phyloP scores from a whole-genome alignment of 1,140 invertebrate species.

The Brachionus plicatilis region DNA sequence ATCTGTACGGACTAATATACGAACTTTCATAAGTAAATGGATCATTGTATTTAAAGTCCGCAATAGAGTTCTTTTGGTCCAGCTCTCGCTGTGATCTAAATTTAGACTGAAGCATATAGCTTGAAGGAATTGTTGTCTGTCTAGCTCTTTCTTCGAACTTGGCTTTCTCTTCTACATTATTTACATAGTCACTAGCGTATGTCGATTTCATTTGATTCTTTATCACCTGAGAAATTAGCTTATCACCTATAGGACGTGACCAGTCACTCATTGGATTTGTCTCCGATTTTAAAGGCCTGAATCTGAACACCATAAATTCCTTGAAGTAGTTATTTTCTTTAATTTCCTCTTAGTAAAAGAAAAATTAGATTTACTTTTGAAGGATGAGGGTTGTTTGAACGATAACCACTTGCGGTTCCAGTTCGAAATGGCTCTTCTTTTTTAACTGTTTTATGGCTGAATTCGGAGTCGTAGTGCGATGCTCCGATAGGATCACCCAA shows the following conservation, averaged over 20 bases:
- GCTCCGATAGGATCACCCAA: slow-evolving; percentile 43
- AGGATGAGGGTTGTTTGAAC: slow-evolving; percentile 51
- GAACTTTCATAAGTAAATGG: slow-evolving; percentile 36
- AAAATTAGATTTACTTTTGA: slow-evolving; percentile 43
- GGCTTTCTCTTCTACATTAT: slow-evolving; percentile 30
- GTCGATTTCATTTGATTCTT: slow-evolving; percentile 38
- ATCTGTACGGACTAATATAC: neutral
- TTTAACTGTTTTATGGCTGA: slow-evolving; percentile 41
- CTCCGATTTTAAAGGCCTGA: slow-evolving; percentile 3
- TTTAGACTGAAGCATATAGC: neutral
- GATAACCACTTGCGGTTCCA: slow-evolving; percentile 47
- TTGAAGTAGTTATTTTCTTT: neutral
- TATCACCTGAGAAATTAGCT: slow-evolving; percentile 13
- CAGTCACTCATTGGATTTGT: neutral
- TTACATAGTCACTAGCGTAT: slow-evolving; percentile 24
- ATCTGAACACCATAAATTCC: slow-evolving; percentile 38
- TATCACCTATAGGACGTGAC: slow-evolving; percentile 16
- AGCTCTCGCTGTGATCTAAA: neutral
- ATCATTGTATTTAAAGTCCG: neutral
- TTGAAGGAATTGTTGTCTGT: slow-evolving; percentile 3
- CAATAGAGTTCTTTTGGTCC: neutral
- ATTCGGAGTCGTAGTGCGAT: slow-evolving; percentile 46
- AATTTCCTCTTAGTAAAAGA: neutral
- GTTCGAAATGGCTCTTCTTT: slow-evolving; percentile 45
- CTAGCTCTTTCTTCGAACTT: slow-evolving; percentile 27